phyloP scores from a whole-genome alignment of 2,797 vertebrate genomes.

The Cirrhinus molitorella region DNA sequence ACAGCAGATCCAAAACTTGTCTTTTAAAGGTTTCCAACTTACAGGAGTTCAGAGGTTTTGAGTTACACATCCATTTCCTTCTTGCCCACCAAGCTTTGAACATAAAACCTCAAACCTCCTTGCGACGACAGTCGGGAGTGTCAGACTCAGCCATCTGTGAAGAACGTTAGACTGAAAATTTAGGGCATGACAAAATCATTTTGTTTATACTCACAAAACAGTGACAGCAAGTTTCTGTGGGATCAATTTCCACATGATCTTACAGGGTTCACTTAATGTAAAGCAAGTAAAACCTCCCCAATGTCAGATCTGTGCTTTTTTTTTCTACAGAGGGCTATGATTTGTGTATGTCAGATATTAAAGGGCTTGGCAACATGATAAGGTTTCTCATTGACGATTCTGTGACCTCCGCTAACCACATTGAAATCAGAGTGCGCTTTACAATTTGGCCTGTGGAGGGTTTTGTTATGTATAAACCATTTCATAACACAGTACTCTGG shows the following conservation, averaged over 20 bases:
- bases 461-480: slow-evolving; percentile 47
- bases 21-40: slow-evolving; percentile 14
- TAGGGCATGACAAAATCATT: slow-evolving; percentile 22
- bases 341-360: slow-evolving; percentile 52
- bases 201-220: slow-evolving; percentile 31
- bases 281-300: slow-evolving; percentile 3
- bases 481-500: slow-evolving; percentile 27
- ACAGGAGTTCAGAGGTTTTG: slow-evolving; percentile 48
- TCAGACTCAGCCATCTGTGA: slow-evolving; percentile 32
- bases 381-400: slow-evolving; percentile 56
- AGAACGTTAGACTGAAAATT: slow-evolving; percentile 32
- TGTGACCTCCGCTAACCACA: slow-evolving; percentile 37
- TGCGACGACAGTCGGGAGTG: slow-evolving; percentile 22
- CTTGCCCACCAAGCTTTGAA: slow-evolving; percentile 44
- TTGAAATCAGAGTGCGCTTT: slow-evolving; percentile 35
- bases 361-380: slow-evolving; percentile 53
- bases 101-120: slow-evolving; percentile 29
- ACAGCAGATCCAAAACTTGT: neutral
- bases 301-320: slow-evolving; percentile 21
- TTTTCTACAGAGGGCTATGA: slow-evolving; percentile 40
- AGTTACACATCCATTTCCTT: slow-evolving; percentile 41
- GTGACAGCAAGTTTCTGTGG: slow-evolving; percentile 13
- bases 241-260: slow-evolving; percentile 29
- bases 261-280: slow-evolving; percentile 37
- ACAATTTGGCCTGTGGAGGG: slow-evolving; percentile 20